Evolutionary conservation across 2,888 invertebrate species (phyloP), one percentile per base, ranked within the genome.

Genomic region (Carpatolechia fugitivella): DNA sequence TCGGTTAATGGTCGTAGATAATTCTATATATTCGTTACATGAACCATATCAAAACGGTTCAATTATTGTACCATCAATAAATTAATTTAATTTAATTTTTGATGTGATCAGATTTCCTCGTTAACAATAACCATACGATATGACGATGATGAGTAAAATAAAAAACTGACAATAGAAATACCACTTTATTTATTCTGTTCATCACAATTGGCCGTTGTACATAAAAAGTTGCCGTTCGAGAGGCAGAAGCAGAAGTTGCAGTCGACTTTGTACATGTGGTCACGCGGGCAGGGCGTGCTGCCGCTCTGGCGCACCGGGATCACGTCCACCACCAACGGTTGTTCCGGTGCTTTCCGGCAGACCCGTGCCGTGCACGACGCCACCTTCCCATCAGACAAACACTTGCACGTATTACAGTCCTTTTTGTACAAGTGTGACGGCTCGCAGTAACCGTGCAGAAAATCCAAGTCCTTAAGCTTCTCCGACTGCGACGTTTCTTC

Each of bases 221-320:
- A 89, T 7, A 88, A 60, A 2, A 81, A 78, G 41, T 86, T 83
- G 0, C 85, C 86, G 47, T 80, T 83, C 0, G 67, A 60, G 40
- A 86, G 59, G 52, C 88, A 89, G 56, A 78, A 75, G 55, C 88
- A 89, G 33, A 74, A 50, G 52, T 89, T 88, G 48, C 88, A 89
- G 18, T 77, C 77, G 2, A 86, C 68, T 51, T 69, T 76, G 56
- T 82, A 88, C 0, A 75, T 76, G 11, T 70, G 65, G 0, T 85
- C 85, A 49, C 62, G 70, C 0, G 76, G 76, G 57, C 88, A 89
- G 0, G 35, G 6, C 0, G 59, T 58, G 2, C 59, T 65, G 0
- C 69, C 59, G 1, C 70, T 66, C 31, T 78, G 73, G 0, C 64
- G 60, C 1, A 85, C 66, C 0, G 87, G 84, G 0, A 85, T 61